A percentile compares a stretch with the other conserved stretches of the same genome.
Evolutionary conservation across 2,113 vertebrate genomes (phyloP).

Genomic region (Taxidea taxus): DNA sequence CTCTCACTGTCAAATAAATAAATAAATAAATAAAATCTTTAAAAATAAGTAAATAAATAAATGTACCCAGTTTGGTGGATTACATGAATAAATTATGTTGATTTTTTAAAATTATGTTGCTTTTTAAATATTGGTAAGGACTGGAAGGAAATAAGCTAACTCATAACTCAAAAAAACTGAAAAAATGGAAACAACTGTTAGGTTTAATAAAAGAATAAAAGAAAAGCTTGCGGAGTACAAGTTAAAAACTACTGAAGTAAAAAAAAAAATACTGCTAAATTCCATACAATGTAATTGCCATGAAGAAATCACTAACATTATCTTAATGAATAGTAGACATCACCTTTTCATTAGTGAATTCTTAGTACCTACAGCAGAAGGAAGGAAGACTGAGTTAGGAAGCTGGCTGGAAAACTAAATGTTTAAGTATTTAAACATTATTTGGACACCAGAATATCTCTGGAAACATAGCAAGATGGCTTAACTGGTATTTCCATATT

Average conservation of each 20-base stretch:
- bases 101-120: neutral
- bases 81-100: neutral
- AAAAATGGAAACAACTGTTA: neutral
- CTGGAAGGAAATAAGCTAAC: neutral
- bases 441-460: neutral
- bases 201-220: neutral
- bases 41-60: no score
- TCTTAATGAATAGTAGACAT: neutral
- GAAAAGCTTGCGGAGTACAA: neutral
- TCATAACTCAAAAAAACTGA: neutral
- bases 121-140: neutral
- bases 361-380: neutral
- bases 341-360: neutral
- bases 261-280: neutral
- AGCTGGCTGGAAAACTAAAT: neutral
- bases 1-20: no score
- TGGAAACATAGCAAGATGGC: neutral
- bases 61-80: neutral
- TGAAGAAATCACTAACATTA: neutral
- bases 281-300: neutral
- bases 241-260: neutral
- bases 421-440: neutral
- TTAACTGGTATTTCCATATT: neutral
- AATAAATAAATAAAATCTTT: no score
- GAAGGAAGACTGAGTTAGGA: neutral